phyloP scores from a whole-genome alignment of 2,113 vertebrate genomes.

The Cyprinus carpio region DNA sequence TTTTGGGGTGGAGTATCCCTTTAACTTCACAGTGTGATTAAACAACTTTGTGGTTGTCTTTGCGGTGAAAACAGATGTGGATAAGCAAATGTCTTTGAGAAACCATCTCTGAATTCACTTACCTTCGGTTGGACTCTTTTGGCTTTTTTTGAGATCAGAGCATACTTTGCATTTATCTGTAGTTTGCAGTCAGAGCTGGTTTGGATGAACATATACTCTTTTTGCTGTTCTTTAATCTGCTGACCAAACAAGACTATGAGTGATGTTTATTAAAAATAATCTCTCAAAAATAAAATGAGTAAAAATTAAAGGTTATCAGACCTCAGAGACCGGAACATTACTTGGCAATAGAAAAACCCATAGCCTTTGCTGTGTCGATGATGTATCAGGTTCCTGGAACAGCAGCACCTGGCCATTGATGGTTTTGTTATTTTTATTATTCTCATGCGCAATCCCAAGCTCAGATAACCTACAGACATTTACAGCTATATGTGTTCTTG shows the following conservation, averaged over 20 bases:
- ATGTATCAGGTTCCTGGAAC: slow-evolving; percentile 36
- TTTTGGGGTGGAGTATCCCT: no score
- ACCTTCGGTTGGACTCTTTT: slow-evolving; percentile 48
- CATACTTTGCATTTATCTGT: slow-evolving; percentile 31
- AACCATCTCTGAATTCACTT: neutral
- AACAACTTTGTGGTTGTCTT: neutral
- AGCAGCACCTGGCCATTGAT: slow-evolving; percentile 46
- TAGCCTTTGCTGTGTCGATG: slow-evolving; percentile 17
- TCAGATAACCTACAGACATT: slow-evolving; percentile 22
- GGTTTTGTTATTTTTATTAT: neutral
- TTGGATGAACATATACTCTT: slow-evolving; percentile 28
- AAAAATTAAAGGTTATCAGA: neutral
- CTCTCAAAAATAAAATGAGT: neutral
- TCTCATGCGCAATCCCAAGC: slow-evolving; percentile 1
- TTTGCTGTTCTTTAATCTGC: slow-evolving; percentile 40
- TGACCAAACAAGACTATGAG: neutral
- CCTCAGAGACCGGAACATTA: slow-evolving; percentile 36
- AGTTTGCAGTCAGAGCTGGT: slow-evolving; percentile 47
- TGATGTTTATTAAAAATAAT: neutral
- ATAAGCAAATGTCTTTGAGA: neutral
- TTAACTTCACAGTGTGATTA: neutral
- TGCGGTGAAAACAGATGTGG: no score
- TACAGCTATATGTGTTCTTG: slow-evolving; percentile 24
- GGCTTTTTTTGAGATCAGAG: neutral
- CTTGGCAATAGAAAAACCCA: slow-evolving; percentile 49